phyloP scores from a whole-genome alignment of 2,797 vertebrate species.

The Falco columbarius region DNA sequence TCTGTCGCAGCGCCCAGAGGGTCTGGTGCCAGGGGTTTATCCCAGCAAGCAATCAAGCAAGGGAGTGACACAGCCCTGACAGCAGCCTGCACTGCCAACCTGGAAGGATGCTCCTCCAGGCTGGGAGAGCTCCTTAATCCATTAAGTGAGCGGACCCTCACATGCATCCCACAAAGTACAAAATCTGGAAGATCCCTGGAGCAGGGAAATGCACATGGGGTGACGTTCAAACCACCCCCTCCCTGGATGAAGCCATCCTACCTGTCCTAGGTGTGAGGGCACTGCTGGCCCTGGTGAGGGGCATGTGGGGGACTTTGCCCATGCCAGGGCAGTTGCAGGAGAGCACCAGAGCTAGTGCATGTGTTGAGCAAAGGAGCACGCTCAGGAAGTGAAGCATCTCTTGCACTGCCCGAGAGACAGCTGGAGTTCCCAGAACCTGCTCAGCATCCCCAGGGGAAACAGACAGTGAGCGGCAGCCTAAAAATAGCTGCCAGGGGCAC shows the following conservation, averaged over 20 bases:
- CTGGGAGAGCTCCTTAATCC: background rate
- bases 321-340: background rate
- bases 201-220: background rate
- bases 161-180: background rate
- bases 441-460: constrained; percentile 49
- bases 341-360: background rate
- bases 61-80: background rate
- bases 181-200: background rate
- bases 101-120: background rate
- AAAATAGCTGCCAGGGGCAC: constrained; percentile 51
- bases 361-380: background rate
- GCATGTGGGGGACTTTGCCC: fast-evolving
- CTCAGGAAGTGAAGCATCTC: background rate
- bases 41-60: background rate
- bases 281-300: fast-evolving
- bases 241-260: fast-evolving
- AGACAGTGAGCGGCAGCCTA: background rate
- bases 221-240: background rate
- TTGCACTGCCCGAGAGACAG: background rate
- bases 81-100: background rate
- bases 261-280: background rate
- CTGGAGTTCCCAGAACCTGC: constrained; percentile 65
- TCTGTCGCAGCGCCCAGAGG: background rate
- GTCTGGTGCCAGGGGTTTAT: background rate
- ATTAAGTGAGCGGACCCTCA: fast-evolving